These are phyloP conservation scores for Phalloptychus januarius DNA, from an alignment of 2,797 vertebrate species.

Conservation along the genomic window DNA sequence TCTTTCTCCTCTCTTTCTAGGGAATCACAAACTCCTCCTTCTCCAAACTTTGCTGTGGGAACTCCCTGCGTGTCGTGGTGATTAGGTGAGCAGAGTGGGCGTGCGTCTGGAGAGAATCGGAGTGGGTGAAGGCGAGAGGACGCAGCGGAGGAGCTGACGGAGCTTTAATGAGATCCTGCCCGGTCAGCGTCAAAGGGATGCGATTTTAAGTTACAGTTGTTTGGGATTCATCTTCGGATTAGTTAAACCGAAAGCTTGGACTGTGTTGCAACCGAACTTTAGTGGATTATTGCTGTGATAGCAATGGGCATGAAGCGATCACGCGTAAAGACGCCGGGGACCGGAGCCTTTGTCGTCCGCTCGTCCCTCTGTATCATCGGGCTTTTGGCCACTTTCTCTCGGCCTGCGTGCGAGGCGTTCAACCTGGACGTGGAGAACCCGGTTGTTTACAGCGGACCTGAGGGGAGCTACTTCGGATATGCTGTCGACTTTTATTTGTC, in stretches of 20 bases:
- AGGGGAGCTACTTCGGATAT: constrained; percentile 90
- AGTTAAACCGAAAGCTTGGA: constrained; percentile 18
- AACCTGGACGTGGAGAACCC: constrained; percentile 89
- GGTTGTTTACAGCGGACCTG: constrained; percentile 83
- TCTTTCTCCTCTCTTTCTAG: constrained; percentile 32
- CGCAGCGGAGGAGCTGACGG: constrained; percentile 61
- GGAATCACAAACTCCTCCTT: constrained; percentile 80
- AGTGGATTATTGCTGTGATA: constrained; percentile 54
- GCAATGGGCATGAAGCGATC: constrained; percentile 70
- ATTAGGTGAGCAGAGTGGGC: constrained; percentile 72
- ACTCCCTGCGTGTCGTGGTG: constrained; percentile 73
- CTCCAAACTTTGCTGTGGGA: constrained; percentile 71
- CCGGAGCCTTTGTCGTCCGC: constrained; percentile 30
- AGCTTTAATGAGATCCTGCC: constrained; percentile 62
- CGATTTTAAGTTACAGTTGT: constrained; percentile 47
- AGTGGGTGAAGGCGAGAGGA: constrained; percentile 38
- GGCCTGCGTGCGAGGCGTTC: constrained; percentile 80
- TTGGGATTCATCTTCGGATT: constrained; percentile 29
- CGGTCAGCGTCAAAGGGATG: constrained; percentile 62
- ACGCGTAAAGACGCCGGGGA: constrained; percentile 63
- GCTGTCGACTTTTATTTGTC: constrained; percentile 91
- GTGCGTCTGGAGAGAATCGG: constrained; percentile 39
- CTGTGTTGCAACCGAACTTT: constrained; percentile 27
- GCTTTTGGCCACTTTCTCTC: constrained; percentile 53
- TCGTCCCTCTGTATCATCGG: constrained; percentile 56